These are phyloP conservation scores for Tiaroga cobitis DNA, from an alignment of 2,797 vertebrate genomes.

Conservation along the genomic window DNA sequence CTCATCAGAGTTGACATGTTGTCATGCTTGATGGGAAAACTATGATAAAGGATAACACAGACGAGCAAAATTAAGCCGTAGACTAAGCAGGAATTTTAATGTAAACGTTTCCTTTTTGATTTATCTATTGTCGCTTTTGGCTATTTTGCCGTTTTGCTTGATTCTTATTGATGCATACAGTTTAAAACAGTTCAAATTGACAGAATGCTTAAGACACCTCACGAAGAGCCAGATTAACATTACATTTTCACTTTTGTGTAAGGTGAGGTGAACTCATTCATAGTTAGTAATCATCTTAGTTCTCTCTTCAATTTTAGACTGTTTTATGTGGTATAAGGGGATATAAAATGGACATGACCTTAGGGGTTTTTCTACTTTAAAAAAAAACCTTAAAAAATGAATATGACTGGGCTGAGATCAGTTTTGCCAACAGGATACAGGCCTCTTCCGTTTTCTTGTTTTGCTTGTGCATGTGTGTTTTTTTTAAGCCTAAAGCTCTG, in stretches of 20 bases:
- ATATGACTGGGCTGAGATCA: conserved; percentile 22
- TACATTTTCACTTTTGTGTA: neutral
- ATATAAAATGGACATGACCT: neutral
- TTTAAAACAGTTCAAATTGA: neutral
- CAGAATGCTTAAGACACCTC: neutral
- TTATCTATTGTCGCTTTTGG: neutral
- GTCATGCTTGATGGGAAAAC: neutral
- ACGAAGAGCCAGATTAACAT: neutral
- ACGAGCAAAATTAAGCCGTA: neutral
- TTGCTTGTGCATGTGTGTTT: conserved; percentile 11
- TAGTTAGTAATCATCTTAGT: neutral
- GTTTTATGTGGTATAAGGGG: neutral
- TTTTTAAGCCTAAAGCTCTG: conserved; percentile 1
- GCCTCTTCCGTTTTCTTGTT: conserved; percentile 48
- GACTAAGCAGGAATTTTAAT: conserved; percentile 25
- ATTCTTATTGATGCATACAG: neutral
- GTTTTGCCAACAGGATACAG: conserved; percentile 39
- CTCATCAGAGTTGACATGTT: neutral
- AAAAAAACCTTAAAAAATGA: neutral
- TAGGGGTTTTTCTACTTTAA: neutral
- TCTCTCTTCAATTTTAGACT: neutral
- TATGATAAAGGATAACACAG: neutral
- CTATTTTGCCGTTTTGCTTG: neutral
- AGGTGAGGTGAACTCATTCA: neutral
- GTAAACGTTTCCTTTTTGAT: conserved; percentile 11